Conservation (phyloP, 2,888 invertebrate genomes). For the Agrilus mali region DNA sequence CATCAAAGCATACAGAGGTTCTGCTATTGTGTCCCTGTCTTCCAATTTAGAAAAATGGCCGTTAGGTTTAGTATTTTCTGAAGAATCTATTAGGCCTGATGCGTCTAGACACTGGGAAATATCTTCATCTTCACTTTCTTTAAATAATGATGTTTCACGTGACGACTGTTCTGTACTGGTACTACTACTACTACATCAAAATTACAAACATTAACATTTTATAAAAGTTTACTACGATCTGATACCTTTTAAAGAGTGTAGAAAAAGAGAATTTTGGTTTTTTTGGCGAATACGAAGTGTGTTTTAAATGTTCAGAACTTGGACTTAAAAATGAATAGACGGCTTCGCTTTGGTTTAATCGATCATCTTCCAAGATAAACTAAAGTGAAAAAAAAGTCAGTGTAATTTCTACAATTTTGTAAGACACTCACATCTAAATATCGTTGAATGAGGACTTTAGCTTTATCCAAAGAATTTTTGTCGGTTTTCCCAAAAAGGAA, state of each 20-base stretch:
- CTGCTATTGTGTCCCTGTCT: constrained; percentile 73
- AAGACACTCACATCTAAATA: constrained; percentile 61
- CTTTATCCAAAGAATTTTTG: constrained; percentile 66
- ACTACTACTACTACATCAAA: neutral
- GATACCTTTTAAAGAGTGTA: constrained; percentile 71
- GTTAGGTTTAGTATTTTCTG: constrained; percentile 31
- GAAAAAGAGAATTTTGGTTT: constrained; percentile 79
- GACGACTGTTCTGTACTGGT: constrained; percentile 13
- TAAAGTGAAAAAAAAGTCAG: constrained; percentile 28
- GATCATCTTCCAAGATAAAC: constrained; percentile 79
- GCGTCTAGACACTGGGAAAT: constrained; percentile 68
- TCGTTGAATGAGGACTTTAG: constrained; percentile 70
- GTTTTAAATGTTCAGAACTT: constrained; percentile 79
- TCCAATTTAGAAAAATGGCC: constrained; percentile 32
- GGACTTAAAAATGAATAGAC: constrained; percentile 86
- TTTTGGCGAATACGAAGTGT: constrained; percentile 63
- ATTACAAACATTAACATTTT: neutral
- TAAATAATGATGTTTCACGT: constrained; percentile 27
- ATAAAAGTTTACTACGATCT: neutral
- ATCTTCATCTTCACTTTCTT: constrained; percentile 68
- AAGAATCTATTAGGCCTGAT: constrained; percentile 34
- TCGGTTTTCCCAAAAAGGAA: constrained; percentile 76
- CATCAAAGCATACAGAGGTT: constrained; percentile 76
- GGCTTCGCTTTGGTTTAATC: constrained; percentile 78
- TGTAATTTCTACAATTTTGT: constrained; percentile 1